Evolutionary conservation across 2,113 vertebrate genomes (phyloP).

Genomic region (Pionites leucogaster): DNA sequence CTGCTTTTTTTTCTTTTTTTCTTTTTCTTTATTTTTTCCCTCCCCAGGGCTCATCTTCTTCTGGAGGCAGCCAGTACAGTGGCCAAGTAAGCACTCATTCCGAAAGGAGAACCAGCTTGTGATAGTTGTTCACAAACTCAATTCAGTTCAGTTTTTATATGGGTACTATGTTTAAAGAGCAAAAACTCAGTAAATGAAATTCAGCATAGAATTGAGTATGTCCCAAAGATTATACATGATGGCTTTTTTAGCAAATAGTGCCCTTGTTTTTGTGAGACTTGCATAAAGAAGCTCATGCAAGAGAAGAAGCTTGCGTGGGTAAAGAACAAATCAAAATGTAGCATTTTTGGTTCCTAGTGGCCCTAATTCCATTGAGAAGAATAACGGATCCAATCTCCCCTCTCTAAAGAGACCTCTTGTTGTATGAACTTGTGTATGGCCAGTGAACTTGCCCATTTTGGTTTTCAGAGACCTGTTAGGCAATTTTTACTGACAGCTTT

Average conservation of each 20-base stretch:
- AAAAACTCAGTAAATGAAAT: not conserved
- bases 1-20: not conserved
- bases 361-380: not conserved
- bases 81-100: slow-evolving; percentile 18
- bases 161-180: not conserved
- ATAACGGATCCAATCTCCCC: not conserved
- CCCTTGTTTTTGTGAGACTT: not conserved
- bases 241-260: not conserved
- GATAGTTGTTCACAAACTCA: not conserved
- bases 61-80: slow-evolving; percentile 16
- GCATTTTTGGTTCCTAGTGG: not conserved
- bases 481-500: not conserved
- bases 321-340: not conserved
- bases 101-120: not conserved
- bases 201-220: not conserved
- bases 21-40: not conserved
- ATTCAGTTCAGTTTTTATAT: not conserved
- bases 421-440: not conserved
- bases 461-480: not conserved
- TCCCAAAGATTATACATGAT: not conserved
- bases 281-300: not conserved
- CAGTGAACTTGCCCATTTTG: not conserved
- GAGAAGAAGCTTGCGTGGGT: not conserved
- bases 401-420: not conserved
- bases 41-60: slow-evolving; percentile 1